phyloP scores from a whole-genome alignment of 2,797 vertebrate species.

The Tragelaphus oryx region DNA sequence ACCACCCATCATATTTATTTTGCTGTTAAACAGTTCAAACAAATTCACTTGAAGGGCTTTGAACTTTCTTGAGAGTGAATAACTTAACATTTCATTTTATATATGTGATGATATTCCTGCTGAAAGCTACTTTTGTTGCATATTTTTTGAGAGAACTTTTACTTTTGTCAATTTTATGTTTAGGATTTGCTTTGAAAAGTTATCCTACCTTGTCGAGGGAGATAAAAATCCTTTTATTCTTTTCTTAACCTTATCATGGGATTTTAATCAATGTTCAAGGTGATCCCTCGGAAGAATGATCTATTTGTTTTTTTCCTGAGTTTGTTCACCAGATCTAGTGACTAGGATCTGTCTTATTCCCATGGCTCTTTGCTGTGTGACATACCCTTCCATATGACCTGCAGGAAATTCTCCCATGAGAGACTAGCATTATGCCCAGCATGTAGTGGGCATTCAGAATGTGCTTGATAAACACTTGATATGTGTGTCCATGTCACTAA shows the following conservation, averaged over 20 bases:
- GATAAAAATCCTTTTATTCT: neutral
- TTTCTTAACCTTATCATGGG: neutral
- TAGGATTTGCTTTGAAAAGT: neutral
- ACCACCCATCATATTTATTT: constrained; percentile 81
- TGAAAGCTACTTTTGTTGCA: neutral
- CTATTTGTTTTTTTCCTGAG: neutral
- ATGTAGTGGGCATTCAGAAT: neutral
- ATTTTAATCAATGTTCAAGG: neutral
- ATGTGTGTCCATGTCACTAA: neutral
- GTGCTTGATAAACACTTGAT: neutral
- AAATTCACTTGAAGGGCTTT: constrained; percentile 65
- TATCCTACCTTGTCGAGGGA: neutral
- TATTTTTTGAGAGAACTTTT: constrained; percentile 34
- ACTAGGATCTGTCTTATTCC: neutral
- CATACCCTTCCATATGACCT: neutral
- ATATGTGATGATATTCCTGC: constrained; percentile 34
- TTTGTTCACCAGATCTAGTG: neutral
- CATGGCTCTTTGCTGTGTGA: neutral
- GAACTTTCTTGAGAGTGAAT: constrained; percentile 62
- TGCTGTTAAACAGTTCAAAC: constrained; percentile 74
- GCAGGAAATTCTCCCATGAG: neutral
- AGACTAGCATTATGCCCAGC: neutral
- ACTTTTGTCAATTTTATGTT: constrained; percentile 31
- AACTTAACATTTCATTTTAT: constrained; percentile 63
- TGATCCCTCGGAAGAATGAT: neutral